Percentiles rank a stretch among this genome's conserved stretches.
phyloP scores from a whole-genome alignment of 2,797 vertebrate species.

The Diceros bicornis region DNA sequence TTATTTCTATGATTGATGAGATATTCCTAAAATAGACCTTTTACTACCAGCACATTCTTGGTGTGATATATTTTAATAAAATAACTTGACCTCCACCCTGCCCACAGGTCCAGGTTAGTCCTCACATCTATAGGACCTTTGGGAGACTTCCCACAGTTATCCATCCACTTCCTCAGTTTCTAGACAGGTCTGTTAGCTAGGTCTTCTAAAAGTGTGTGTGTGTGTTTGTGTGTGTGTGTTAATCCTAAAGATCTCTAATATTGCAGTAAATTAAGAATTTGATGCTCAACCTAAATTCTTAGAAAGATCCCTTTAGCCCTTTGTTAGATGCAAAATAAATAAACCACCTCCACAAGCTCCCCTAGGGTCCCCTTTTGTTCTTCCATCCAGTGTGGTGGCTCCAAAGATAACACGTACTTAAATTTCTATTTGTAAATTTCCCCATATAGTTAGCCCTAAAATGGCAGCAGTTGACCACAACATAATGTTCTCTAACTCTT shows the following conservation, averaged over 20 bases:
- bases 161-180: not conserved
- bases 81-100: not conserved
- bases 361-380: not conserved
- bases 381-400: not conserved
- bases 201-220: slow-evolving; percentile 55
- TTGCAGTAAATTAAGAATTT: slow-evolving; percentile 51
- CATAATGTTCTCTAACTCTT: slow-evolving; percentile 14
- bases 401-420: not conserved
- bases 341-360: not conserved
- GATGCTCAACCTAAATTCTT: slow-evolving; percentile 37
- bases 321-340: slow-evolving; percentile 26
- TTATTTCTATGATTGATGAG: slow-evolving; percentile 35
- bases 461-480: not conserved
- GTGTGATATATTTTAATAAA: slow-evolving; percentile 38
- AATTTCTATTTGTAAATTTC: slow-evolving; percentile 7
- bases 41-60: slow-evolving; percentile 10
- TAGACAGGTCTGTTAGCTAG: not conserved
- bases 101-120: not conserved
- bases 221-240: not conserved
- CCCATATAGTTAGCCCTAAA: not conserved
- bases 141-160: slow-evolving; percentile 38
- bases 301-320: not conserved
- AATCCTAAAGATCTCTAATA: slow-evolving; percentile 32
- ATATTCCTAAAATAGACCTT: slow-evolving; percentile 55
- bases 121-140: not conserved